Evolutionary conservation across 2,888 invertebrate species (phyloP), one percentile per base, ranked within the genome.

Genomic region (Pyrrhosoma nymphula): DNA sequence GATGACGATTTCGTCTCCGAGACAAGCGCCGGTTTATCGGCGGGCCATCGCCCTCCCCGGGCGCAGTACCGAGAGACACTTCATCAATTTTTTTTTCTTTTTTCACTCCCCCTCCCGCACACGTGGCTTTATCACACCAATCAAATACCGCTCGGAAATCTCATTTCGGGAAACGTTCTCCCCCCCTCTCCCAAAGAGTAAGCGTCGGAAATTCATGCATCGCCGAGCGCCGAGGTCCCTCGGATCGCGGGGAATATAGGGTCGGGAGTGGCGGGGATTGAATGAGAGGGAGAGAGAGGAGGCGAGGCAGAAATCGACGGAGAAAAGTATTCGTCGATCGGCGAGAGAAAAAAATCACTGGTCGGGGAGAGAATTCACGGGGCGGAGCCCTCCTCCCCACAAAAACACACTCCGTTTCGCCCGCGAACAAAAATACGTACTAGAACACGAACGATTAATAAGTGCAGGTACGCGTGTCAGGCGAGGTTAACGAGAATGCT

Each of bases 151-250:
- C 16, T 12, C 82, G 82, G 82, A 82, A 82, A 82, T 82, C 82
- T 82, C 82, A 82, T 82, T 82, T 82, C 82, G 82, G 82, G 69
- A 69, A 82, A 82, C 35, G 35, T 82, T 16, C 82, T 69, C 69
- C 6, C 16, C 60, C 16, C 60, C 60, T 12, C 60, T 8, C 26
- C 69, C 4, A 69, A 6, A 82, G 82, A 82, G 82, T 35, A 30
- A 35, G 35, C 30, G 30, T 82, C 82, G 82, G 82, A 82, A 82
- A 82, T 82, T 82, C 82, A 82, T 82, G 82, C 82, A 82, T 35
- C 82, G 18, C 30, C 82, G 82, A 35, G 82, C 82, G 60, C 35
- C 82, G 30, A 35, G 82, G 82, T 16, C 82, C 69, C 69, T 20
- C 35, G 30, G 69, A 69, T n/a, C 18, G 30, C 82, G 82, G n/a